phyloP scores from a whole-genome alignment of 2,797 vertebrate genomes.

The Pogoniulus pusillus region DNA sequence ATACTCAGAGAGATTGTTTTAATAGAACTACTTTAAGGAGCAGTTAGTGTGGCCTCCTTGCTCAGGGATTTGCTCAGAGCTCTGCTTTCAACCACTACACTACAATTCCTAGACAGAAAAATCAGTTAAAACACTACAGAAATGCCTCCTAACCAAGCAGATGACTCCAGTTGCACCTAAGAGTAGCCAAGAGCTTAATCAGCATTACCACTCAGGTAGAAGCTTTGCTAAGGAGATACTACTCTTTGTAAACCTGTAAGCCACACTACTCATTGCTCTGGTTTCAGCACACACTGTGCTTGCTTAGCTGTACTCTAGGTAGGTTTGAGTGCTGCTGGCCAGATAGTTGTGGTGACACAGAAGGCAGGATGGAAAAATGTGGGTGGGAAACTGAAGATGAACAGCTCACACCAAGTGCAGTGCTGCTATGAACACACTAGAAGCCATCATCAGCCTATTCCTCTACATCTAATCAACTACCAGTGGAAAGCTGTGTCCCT shows the following conservation, averaged over 20 bases:
- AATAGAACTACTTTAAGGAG: neutral
- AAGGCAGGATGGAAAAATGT: fast-evolving
- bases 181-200: neutral
- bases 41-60: neutral
- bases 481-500: neutral
- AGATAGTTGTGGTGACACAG: neutral
- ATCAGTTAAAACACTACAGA: neutral
- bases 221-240: neutral
- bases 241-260: neutral
- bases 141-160: neutral
- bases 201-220: neutral
- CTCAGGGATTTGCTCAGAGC: neutral
- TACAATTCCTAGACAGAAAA: neutral
- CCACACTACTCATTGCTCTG: neutral
- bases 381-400: neutral
- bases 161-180: neutral
- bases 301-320: neutral
- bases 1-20: neutral
- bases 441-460: neutral
- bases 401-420: fast-evolving
- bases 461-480: neutral
- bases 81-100: neutral
- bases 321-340: neutral
- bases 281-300: neutral
- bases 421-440: neutral